These are phyloP conservation scores for Tachina fera DNA, from an alignment of 2,888 invertebrate species.

Conservation along the genomic window DNA sequence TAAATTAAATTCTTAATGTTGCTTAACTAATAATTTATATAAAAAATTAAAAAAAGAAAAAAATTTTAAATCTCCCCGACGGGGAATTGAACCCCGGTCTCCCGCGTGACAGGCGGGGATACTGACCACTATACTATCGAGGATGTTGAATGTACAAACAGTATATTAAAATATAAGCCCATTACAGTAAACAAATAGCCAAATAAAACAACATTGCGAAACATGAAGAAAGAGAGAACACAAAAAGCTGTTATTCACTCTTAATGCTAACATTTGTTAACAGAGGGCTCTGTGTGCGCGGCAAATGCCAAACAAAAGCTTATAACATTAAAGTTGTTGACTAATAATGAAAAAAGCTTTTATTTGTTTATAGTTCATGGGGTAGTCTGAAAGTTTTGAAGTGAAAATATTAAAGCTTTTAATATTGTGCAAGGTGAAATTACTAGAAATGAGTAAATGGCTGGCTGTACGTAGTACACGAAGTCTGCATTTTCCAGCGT, in stretches of 20 bases:
- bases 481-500: neutral
- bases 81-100: constrained; percentile 82
- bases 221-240: neutral
- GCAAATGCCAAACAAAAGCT: neutral
- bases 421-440: neutral
- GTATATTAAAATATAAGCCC: neutral
- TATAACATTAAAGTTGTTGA: neutral
- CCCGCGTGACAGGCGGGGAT: constrained; percentile 82
- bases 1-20: no score
- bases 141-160: constrained; percentile 67
- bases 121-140: constrained; percentile 82
- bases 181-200: no score
- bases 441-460: neutral
- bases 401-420: neutral
- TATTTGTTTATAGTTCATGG: neutral
- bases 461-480: neutral
- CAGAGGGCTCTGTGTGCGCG: constrained; percentile 8
- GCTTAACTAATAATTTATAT: no score
- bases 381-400: neutral
- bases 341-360: neutral
- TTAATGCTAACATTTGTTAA: constrained; percentile 28
- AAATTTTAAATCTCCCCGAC: constrained; percentile 77
- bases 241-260: neutral
- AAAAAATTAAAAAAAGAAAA: no score
- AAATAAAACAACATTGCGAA: neutral